Percentiles rank a stretch among this genome's conserved stretches.
These are phyloP conservation scores for Anneissia japonica DNA, from an alignment of 35 echinoderm and acorn worm species.

Conservation along the genomic window DNA sequence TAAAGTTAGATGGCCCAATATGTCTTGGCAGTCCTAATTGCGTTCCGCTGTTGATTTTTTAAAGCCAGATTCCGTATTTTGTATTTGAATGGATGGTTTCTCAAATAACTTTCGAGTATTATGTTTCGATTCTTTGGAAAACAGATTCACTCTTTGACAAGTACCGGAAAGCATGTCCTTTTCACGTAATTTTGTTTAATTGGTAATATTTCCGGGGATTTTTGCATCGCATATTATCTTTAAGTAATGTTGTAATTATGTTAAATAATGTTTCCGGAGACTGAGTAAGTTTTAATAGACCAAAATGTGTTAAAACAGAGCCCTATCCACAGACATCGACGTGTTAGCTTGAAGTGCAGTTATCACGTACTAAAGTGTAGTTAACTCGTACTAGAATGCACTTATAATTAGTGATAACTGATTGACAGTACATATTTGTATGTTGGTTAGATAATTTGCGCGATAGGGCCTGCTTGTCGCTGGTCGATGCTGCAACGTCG, in stretches of 20 bases:
- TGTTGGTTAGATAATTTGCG: no score
- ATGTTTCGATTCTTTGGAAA: no score
- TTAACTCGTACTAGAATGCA: neutral
- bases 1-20: no score
- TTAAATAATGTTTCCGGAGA: neutral
- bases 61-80: no score
- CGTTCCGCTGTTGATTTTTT: no score
- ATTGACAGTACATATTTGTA: neutral
- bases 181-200: neutral
- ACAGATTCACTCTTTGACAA: neutral
- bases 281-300: neutral
- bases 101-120: no score
- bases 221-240: neutral
- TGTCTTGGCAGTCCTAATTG: no score
- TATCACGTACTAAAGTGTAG: neutral
- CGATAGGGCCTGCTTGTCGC: no score
- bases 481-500: no score
- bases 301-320: neutral
- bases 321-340: neutral
- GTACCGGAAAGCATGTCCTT: neutral
- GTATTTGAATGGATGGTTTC: no score
- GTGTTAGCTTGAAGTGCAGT: neutral
- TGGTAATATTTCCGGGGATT: neutral
- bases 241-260: neutral
- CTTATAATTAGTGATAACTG: neutral